Base-by-base conservation (phyloP, 2,113 vertebrate genomes). In the Syrmaticus mikado region DNA sequence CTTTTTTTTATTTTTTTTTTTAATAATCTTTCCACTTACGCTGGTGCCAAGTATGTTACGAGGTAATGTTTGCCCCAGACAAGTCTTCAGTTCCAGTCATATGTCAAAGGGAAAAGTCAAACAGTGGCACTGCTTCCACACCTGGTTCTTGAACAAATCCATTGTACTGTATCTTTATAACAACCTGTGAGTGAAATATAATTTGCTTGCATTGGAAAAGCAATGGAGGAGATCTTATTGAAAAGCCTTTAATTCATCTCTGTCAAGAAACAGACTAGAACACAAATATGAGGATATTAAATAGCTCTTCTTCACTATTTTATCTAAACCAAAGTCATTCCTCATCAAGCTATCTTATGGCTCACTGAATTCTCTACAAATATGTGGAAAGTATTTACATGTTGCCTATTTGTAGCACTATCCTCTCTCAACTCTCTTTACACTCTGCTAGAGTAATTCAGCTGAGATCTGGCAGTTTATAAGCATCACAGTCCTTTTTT, bases 31-130 rank as follows among this genome's bases (percentile, higher is more conserved):
- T 89, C 79, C 66, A 92, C 79, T 85, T 80, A 61, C 64, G 43
- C 43, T 66, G 65, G 85, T 96, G 94, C 96, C 94, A 96, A 96
- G 76, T 93, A 92, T 25, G 67, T 85, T 89, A 96, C 96, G 96
- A 97, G 76, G 95, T 97, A 97, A 96, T 94, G 82, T 96, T 97
- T 96, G 91, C 85, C 77, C 74, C 89, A 96, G 97, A 97, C 81
- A 95, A 94, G 80, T 89, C 84, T 97, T 97, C 95, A 84, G 8
- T 78, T 97, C 85, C 90, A 95, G 92, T 95, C 94, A 97, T 97
- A 74, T 95, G 93, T 95, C 96, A 97, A 97, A 95, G 9, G 13
- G 25, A 87, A 94, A 96, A 95, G 95, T 92, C 81, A 96, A 97
- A 97, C 48, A 89, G 78, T 82, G 45, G 81, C 41, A 34, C 81